A percentile compares a stretch with the other conserved stretches of the same genome.
Conservation (phyloP, 2,888 invertebrate genomes). For the Leptopilina syphax region DNA sequence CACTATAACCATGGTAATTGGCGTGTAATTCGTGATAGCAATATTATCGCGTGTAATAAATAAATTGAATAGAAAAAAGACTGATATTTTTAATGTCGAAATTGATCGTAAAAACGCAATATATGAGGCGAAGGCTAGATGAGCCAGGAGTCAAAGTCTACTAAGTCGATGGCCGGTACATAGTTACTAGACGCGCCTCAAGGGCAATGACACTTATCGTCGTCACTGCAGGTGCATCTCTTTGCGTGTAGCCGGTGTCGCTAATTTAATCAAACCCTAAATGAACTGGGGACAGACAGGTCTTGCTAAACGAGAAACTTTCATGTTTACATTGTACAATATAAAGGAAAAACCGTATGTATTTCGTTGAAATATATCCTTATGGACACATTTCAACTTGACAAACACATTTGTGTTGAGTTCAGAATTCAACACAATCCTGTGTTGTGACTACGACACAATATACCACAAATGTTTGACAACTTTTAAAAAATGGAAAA, state of each 20-base stretch:
- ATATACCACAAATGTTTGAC: too few relatives aligned
- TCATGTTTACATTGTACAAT: constrained; percentile 24
- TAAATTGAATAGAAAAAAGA: constrained; percentile 16
- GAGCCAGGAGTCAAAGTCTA: constrained; percentile 2
- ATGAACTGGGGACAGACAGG: constrained; percentile 39
- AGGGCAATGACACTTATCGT: constrained; percentile 63
- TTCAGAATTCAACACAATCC: too few relatives aligned
- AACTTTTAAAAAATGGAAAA: too few relatives aligned
- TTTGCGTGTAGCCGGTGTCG: constrained; percentile 60
- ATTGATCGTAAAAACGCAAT: constrained; percentile 31
- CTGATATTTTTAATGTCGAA: constrained; percentile 29
- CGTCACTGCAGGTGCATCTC: constrained; percentile 56
- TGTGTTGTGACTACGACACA: too few relatives aligned
- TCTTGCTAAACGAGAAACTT: constrained; percentile 24
- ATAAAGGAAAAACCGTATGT: background rate
- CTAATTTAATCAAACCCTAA: constrained; percentile 67
- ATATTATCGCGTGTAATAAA: constrained; percentile 30
- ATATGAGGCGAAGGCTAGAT: background rate
- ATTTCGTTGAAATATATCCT: too few relatives aligned
- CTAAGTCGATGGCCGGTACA: constrained; percentile 56
- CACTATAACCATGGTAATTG: too few relatives aligned
- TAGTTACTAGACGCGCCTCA: constrained; percentile 59
- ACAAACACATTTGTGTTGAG: too few relatives aligned
- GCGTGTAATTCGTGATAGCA: constrained; percentile 31
- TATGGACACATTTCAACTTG: too few relatives aligned